Evolutionary conservation across 2,888 invertebrate genomes (phyloP), one percentile per base, ranked within the genome.

Genomic region (Dolichomitus sp.): DNA sequence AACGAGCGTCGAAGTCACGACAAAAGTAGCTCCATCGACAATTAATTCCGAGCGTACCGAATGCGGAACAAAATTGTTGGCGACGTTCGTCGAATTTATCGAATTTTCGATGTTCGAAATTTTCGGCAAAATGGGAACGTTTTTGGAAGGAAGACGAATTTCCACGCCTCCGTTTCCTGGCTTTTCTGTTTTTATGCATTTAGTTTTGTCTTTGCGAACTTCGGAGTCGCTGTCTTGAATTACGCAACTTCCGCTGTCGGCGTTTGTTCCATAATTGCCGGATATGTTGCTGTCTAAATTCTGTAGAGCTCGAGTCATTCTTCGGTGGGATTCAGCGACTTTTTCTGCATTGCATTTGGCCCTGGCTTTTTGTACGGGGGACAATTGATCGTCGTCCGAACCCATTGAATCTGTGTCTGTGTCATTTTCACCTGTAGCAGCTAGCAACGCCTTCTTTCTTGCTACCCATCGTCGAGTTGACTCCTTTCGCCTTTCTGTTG

Each of bases 391-490:
- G 4, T 90, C 89, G 27, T 91, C 92, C 0, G 92, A 91, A 19
- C 68, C 87, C 50, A 87, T 83, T 0, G 93, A 93, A 63, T 93
- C 93, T 19, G 91, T 91, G 66, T 93, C 93, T 0, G 93, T 91
- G 1, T 87, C 88, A 9, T 87, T 85, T 69, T 92, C 90, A 0
- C 93, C 93, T 6, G 90, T 92, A 1, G 92, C 92, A 5, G 91
- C 93, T 33, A 92, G 83, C 4, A 93, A 84, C 0, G 93, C 93
- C 45, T 90, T 92, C 68, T 93, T 93, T n/a, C 93, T 89, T 2
- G 91, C 93, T 0, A 91, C 92, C 93, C 93, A 93, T 42, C 93
- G 91, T 82, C 92, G 92, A 0, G 93, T 92, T 4, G 90, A 93
- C 7, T 91, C 93, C 78, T 89, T 90, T 30, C 93, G 87, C 42